phyloP scores from a whole-genome alignment of 2,113 vertebrate genomes.

The Coptodon rendalli region DNA sequence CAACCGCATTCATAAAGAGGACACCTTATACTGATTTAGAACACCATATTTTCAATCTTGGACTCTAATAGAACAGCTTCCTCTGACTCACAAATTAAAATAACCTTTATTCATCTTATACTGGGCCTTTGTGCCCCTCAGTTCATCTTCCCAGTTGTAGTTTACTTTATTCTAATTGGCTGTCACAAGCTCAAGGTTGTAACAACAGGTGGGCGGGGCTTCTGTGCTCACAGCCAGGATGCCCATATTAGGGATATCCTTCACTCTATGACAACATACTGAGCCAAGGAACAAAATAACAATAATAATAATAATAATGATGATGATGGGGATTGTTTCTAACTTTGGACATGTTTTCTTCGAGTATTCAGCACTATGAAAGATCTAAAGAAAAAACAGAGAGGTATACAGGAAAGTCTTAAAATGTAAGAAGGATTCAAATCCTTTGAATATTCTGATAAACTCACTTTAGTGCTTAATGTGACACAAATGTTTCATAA shows the following conservation, averaged over 20 bases:
- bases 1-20: rapidly evolving
- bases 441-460: background rate
- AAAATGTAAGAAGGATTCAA: background rate
- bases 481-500: background rate
- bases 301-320: background rate
- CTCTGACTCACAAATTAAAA: background rate
- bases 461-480: rapidly evolving
- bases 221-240: background rate
- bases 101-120: background rate
- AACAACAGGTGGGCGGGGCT: background rate
- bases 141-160: background rate
- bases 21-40: background rate
- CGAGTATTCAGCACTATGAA: background rate
- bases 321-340: background rate
- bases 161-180: background rate
- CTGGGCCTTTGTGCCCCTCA: background rate
- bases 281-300: background rate
- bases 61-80: background rate
- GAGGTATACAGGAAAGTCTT: background rate
- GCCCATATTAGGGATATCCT: background rate
- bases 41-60: background rate
- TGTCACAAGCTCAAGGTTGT: background rate
- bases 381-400: background rate
- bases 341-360: background rate
- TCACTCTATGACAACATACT: background rate